Base-by-base conservation (phyloP, 2,113 vertebrate species). In the Sclerurus mexicanus region DNA sequence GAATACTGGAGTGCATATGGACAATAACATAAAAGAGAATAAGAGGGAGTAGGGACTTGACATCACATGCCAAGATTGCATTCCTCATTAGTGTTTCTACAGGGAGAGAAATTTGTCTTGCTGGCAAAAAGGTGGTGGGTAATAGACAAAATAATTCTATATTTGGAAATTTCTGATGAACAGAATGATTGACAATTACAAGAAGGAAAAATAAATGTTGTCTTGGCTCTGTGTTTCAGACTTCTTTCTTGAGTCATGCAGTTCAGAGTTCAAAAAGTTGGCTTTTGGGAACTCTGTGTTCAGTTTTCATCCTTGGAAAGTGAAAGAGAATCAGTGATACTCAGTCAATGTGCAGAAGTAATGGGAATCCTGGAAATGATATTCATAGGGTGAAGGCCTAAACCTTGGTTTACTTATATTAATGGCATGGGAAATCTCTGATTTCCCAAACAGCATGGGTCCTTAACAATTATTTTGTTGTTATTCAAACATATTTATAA, bases 91-190 rank as follows among this genome's bases (percentile, higher is more conserved):
- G 33, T 75, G 60, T 79, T 81, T n/a, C 50, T 76, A 56, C 46
- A 76, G n/a, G 19, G 27, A 87, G 40, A 69, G 85, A 93, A 96
- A 97, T 98, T 78, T 73, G 42, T 79, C 75, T 85, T 73, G 44
- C 42, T 59, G 63, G 96, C 94, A 69, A 96, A 96, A 96, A 96
- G 85, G 77, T 97, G 77, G 67, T 60, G 73, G 56, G 27, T 79
- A 55, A 31, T 84, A 97, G 81, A 94, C 87, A 94, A 96, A 85
- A 96, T 86, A 95, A 94, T 91, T 95, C 64, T 97, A 93, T 94
- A 96, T 94, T 97, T 97, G 95, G 96, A 96, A 85, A 85, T 97
- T 98, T 97, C 83, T 95, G 75, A 74, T 87, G 58, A 82, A 93
- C 59, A 73, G 73, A 77, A 46, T 92, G 79, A 90, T 87, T 87